These are phyloP conservation scores for Ormyrus rosae DNA, from an alignment of 2,888 invertebrate genomes.

Conservation along the genomic window DNA sequence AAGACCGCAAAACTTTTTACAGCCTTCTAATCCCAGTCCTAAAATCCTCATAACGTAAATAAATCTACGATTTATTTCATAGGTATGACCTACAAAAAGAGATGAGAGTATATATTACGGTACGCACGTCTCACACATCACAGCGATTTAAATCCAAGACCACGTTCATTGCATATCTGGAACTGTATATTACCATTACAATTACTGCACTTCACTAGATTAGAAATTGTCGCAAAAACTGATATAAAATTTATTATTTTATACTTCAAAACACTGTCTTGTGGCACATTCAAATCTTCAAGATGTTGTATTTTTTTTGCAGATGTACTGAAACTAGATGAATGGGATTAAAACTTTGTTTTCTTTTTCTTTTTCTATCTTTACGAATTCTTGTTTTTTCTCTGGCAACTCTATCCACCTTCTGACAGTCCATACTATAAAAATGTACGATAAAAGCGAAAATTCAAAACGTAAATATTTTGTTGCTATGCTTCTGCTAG, in stretches of 20 bases:
- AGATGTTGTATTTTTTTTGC: not conserved
- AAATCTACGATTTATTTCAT: conserved; percentile 54
- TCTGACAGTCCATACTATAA: not conserved
- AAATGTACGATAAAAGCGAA: not conserved
- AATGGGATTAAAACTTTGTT: not conserved
- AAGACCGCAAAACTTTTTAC: not conserved
- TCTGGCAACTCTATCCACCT: not conserved
- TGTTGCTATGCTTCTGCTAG: not conserved
- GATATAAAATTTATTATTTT: not conserved
- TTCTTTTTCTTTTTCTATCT: not conserved
- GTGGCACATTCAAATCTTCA: not conserved
- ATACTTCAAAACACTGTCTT: not conserved
- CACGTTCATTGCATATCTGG: not conserved
- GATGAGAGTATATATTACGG: not conserved
- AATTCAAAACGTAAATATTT: too few relatives aligned
- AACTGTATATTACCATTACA: not conserved
- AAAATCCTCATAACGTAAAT: conserved; percentile 51
- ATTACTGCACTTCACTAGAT: not conserved
- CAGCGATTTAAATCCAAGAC: not conserved
- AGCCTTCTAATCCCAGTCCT: conserved; percentile 48
- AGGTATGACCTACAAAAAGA: conserved; percentile 38
- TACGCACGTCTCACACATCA: not conserved
- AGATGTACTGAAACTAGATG: not conserved
- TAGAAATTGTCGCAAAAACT: not conserved
- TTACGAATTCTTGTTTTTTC: not conserved